Base-by-base conservation (phyloP, 2,113 vertebrate genomes). In the Bufo gargarizans region DNA sequence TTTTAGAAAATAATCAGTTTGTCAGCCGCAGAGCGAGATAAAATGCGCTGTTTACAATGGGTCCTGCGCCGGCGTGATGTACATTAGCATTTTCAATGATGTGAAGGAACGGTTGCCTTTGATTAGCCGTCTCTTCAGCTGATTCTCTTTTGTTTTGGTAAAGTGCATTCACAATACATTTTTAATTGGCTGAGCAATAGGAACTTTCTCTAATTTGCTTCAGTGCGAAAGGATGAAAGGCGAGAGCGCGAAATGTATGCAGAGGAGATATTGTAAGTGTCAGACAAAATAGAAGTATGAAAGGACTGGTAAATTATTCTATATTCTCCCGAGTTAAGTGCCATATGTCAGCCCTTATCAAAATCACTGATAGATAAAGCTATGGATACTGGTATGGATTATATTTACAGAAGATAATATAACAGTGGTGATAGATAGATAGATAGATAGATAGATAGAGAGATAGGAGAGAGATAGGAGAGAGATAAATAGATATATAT, bases 71-170 rank as follows among this genome's bases (percentile, higher is more conserved):
- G 47, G 45, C 72, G 83, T 67, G 82, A 63, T 84, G 45, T 20
- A 81, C 74, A 84, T 89, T 89, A 69, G 87, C 87, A 89, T 89
- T 89, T 84, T 69, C 81, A 84, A 78, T 84, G 71, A 89, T 69
- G 87, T 16, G 80, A 78, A 47, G 69, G 87, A 89, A 78, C 78
- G 82, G 45, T 50, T n/a, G 87, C 33, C 72, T 78, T 59, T 89
- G 87, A 89, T 89, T 89, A 69, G 59, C 20, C 49, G 22, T 20
- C 87, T 89, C 87, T 89, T 89, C 87, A 22, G 43, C 74, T 89
- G 87, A 89, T 89, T 89, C 50, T 3, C 87, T 50, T 89, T 89
- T 89, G 87, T 89, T 89, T 89, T n/a, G 69, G 16, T 88, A 67
- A 78, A 89, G 72, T 89, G 82, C 49, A 45, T 16, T 55, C 87